Base-by-base conservation (phyloP, 2,888 invertebrate genomes). In the Acleris literana region DNA sequence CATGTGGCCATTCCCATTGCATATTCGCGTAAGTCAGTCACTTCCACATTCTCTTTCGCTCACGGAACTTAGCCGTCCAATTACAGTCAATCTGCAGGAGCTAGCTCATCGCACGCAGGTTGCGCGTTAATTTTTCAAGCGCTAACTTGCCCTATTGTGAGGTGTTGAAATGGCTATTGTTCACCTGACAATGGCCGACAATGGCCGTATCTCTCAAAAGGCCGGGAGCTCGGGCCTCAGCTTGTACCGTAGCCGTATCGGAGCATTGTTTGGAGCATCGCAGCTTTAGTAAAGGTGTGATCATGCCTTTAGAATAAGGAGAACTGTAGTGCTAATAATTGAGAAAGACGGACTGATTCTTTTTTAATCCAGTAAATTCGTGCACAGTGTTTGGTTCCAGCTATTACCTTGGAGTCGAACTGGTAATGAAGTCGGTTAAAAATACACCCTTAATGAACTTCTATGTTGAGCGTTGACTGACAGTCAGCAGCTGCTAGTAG, bases 151-250 rank as follows among this genome's bases (percentile, higher is more conserved):
- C 75, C 81, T 77, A 84, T 86, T 86, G 86, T 85, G 80, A 83
- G 84, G 86, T 83, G 85, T 84, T 80, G 83, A 81, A 82, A 83
- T 76, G 77, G 76, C 80, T 73, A 84, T 88, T 88, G 87, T 87
- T 82, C 80, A 78, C 70, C 72, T 80, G 79, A 87, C 87, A 88
- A 87, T 85, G 80, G 68, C 77, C 75, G 72, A 86, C 86, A 85
- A 86, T 85, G 75, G 82, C 80, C 80, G 80, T 82, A 82, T 83
- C 84, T 83, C 78, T 76, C 77, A 80, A 84, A 81, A 83, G 81
- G 81, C 84, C 80, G 76, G 77, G 81, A 78, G 81, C 78, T 78
- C 80, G 78, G 74, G 76, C 76, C 79, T 77, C 76, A 77, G 78
- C 66, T 62, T 57, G 62, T 62, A 56, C 44, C 51, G 51, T 29